Evolutionary conservation across 2,888 invertebrate genomes (phyloP).

Genomic region (Steinernema carpocapsae): DNA sequence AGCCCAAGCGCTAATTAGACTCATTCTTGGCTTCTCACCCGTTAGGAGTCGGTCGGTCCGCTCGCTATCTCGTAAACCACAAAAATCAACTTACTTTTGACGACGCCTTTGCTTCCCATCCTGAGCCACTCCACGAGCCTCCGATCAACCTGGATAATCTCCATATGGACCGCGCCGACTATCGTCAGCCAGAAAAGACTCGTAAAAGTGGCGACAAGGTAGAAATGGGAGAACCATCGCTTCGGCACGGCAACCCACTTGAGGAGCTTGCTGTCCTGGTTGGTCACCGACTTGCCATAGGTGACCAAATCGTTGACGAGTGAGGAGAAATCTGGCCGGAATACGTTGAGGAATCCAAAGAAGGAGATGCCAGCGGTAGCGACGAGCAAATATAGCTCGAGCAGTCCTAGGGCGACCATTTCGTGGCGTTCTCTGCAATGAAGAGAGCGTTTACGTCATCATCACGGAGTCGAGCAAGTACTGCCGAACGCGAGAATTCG

Average conservation of each 20-base stretch:
- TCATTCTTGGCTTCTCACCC: no score
- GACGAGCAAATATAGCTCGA: slow-evolving; percentile 43
- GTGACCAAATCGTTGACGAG: slow-evolving; percentile 28
- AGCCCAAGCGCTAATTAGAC: no score
- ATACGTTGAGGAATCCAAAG: slow-evolving; percentile 44
- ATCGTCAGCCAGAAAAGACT: slow-evolving; percentile 34
- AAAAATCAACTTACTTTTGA: neutral
- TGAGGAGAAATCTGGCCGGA: slow-evolving; percentile 16
- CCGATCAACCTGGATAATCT: slow-evolving; percentile 21
- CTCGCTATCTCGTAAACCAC: no score
- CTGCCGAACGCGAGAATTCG: neutral
- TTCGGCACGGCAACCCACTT: slow-evolving; percentile 52
- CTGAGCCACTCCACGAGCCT: slow-evolving; percentile 10
- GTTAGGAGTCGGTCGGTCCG: no score
- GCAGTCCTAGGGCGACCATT: slow-evolving; percentile 12
- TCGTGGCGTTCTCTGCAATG: neutral
- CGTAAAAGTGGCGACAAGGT: slow-evolving; percentile 42
- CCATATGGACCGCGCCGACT: slow-evolving; percentile 14
- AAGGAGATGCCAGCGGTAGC: slow-evolving; percentile 47
- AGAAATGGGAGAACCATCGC: slow-evolving; percentile 62
- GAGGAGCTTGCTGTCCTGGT: slow-evolving; percentile 39
- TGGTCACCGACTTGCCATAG: slow-evolving; percentile 28
- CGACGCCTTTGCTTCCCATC: neutral
- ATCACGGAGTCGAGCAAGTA: no score
- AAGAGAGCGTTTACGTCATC: neutral